Conservation (phyloP, 2,888 invertebrate genomes). For the Steromphala cineraria region DNA sequence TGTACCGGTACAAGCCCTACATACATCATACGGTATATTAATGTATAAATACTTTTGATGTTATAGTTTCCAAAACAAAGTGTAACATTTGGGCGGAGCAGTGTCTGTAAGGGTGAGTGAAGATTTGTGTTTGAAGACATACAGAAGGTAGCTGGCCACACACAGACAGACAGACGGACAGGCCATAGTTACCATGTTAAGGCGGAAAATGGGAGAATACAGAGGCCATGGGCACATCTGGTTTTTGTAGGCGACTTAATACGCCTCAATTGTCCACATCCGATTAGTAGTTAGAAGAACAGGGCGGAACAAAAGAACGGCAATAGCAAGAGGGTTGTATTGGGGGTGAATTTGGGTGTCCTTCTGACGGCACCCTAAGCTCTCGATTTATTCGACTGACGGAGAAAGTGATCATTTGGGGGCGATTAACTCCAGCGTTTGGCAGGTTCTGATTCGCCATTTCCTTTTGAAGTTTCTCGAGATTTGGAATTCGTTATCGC, state of each 20-base stretch:
- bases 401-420: not conserved
- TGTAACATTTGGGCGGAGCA: not conserved
- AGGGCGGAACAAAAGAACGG: not conserved
- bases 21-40: not conserved
- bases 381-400: no score
- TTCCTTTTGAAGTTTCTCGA: not conserved
- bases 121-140: not conserved
- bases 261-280: not conserved
- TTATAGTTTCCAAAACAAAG: not conserved
- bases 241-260: not conserved
- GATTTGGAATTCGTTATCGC: not conserved
- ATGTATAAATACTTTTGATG: slow-evolving; percentile 15
- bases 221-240: not conserved
- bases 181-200: not conserved
- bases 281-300: not conserved
- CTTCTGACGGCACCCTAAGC: not conserved
- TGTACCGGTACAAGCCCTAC: not conserved
- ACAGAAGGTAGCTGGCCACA: not conserved
- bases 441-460: not conserved
- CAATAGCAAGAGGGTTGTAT: not conserved
- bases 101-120: not conserved
- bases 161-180: no score
- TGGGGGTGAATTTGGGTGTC: not conserved
- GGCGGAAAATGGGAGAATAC: not conserved
- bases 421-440: not conserved